Evolutionary conservation across 30 jellyfish, hydroid and myxozoan genomes (phyloP).

Genomic region (Pseudorhiza aurosa): DNA sequence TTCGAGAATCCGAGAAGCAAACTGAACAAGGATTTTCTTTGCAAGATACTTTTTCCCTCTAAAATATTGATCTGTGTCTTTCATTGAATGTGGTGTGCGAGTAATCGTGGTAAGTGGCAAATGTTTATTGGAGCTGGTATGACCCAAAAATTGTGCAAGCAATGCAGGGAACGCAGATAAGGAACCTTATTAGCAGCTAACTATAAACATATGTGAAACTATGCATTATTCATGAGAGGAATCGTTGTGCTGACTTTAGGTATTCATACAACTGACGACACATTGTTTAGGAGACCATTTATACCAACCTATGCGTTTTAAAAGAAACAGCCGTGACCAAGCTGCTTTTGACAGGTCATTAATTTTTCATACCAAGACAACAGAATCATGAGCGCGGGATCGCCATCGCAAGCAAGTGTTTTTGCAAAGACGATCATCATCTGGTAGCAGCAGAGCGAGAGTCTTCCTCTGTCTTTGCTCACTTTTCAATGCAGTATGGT

Average conservation of each 20-base stretch:
- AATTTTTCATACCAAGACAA: constrained; percentile 51
- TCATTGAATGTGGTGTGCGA: too few species aligned
- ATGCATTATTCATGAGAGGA: constrained; percentile 42
- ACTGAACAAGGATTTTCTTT: too few species aligned
- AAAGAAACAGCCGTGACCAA: constrained; percentile 67
- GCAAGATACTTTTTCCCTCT: too few species aligned
- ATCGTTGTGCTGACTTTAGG: constrained; percentile 65
- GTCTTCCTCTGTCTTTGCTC: neutral
- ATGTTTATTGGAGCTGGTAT: neutral
- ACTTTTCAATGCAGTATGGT: constrained; percentile 52
- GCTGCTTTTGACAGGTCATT: constrained; percentile 60
- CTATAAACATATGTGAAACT: constrained; percentile 45
- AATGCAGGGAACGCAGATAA: neutral
- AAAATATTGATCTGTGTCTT: too few species aligned
- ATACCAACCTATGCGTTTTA: constrained; percentile 60
- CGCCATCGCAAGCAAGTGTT: constrained; percentile 43
- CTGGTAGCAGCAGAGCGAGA: neutral
- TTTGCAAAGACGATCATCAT: constrained; percentile 9
- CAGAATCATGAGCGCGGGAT: constrained; percentile 22
- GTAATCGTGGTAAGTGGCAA: too few species aligned
- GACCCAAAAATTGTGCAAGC: constrained; percentile 21
- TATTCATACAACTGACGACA: constrained; percentile 48
- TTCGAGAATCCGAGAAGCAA: too few species aligned
- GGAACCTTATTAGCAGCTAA: constrained; percentile 10
- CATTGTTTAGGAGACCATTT: constrained; percentile 66